Conservation (phyloP, 2,888 invertebrate species). For the Abscondita cerata region DNA sequence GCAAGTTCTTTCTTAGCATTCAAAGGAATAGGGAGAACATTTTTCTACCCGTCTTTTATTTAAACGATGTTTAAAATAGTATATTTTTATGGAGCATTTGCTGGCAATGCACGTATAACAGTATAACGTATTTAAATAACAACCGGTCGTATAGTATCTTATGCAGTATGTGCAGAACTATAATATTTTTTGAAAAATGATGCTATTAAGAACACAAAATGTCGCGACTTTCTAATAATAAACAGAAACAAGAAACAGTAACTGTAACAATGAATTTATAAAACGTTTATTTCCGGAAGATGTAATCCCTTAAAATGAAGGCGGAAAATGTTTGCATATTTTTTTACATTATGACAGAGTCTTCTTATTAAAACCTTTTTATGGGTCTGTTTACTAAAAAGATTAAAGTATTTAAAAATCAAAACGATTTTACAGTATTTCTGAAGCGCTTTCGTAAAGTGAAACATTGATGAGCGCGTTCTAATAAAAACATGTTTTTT, state of each 20-base stretch:
- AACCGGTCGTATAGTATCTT: slow-evolving; percentile 15
- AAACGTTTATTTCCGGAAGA: slow-evolving; percentile 32
- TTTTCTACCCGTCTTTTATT: slow-evolving; percentile 21
- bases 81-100: slow-evolving; percentile 24
- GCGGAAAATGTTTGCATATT: slow-evolving; percentile 28
- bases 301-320: slow-evolving; percentile 32
- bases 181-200: slow-evolving; percentile 19
- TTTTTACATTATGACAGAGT: slow-evolving; percentile 21
- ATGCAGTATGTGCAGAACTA: slow-evolving; percentile 11
- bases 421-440: background rate
- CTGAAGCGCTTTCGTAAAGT: no score
- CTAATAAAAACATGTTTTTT: background rate
- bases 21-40: no score
- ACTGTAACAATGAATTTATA: slow-evolving; percentile 33
- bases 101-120: slow-evolving; percentile 25
- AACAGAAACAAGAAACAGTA: slow-evolving; percentile 22
- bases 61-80: slow-evolving; percentile 23
- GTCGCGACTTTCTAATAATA: slow-evolving; percentile 33
- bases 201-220: slow-evolving; percentile 32
- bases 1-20: no score
- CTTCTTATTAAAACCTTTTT: slow-evolving; percentile 22
- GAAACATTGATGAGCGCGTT: no score
- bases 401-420: slow-evolving; percentile 10
- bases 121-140: slow-evolving; percentile 25
- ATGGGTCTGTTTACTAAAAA: slow-evolving; percentile 1